A percentile compares a stretch with the other conserved stretches of the same genome.
Evolutionary conservation across 2,888 invertebrate species (phyloP).

Genomic region (Eupeodes latifasciatus): DNA sequence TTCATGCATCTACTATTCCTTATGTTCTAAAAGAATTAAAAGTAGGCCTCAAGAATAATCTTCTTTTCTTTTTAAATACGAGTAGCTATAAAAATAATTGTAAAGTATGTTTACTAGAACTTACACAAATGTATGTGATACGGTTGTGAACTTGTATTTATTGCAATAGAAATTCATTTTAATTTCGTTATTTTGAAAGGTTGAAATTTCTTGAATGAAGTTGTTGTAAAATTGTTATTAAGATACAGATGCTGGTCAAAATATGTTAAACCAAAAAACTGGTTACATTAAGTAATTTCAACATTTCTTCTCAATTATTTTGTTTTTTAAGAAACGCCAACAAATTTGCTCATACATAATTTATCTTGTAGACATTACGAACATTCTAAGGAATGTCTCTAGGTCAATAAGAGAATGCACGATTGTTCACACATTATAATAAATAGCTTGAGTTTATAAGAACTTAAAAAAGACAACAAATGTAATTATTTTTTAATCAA

Average conservation of each 20-base stretch:
- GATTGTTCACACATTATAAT: no score
- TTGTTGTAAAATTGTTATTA: constrained; percentile 26
- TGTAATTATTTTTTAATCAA: no score
- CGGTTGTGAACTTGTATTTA: constrained; percentile 23
- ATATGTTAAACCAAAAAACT: constrained; percentile 2
- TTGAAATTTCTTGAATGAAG: not conserved
- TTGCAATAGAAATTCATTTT: constrained; percentile 35
- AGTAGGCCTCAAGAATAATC: constrained; percentile 60
- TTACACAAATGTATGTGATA: constrained; percentile 25
- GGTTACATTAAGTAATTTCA: constrained; percentile 7
- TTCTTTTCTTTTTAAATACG: constrained; percentile 33
- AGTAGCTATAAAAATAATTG: not conserved
- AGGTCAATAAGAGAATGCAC: no score
- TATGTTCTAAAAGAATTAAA: constrained; percentile 21
- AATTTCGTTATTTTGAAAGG: constrained; percentile 50
- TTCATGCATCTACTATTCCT: not conserved
- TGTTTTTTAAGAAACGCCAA: not conserved
- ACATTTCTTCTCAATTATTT: not conserved
- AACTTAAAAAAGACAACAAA: no score
- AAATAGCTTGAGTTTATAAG: no score
- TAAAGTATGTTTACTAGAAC: constrained; percentile 61
- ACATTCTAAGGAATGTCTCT: not conserved
- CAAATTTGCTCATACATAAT: not conserved
- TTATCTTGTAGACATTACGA: not conserved
- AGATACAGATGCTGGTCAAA: constrained; percentile 44